Conservation (phyloP, 2,797 vertebrate genomes). For the Enteromius radiatus region DNA sequence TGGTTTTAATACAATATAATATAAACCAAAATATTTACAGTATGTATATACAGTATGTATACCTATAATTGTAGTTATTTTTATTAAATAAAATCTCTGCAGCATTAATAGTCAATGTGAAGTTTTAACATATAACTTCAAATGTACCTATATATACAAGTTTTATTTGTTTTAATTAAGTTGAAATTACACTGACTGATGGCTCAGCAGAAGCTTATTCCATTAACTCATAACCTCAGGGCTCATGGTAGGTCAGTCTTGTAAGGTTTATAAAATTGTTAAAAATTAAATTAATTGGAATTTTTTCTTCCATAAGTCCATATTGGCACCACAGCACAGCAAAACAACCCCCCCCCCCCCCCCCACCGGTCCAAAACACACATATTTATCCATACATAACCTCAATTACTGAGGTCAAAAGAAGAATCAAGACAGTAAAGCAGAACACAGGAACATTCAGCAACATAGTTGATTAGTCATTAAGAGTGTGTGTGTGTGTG, state of each 20-base stretch:
- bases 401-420: slow-evolving; percentile 21
- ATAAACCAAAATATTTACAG: not conserved
- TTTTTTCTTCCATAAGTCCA: not conserved
- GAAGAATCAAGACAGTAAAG: slow-evolving; percentile 28
- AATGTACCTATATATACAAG: too few species aligned
- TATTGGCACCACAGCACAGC: not conserved
- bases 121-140: too few species aligned
- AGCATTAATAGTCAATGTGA: too few species aligned
- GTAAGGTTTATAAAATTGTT: not conserved
- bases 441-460: slow-evolving; percentile 25
- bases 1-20: not conserved
- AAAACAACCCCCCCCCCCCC: not conserved
- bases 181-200: not conserved
- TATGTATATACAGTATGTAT: not conserved
- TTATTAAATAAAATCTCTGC: too few species aligned
- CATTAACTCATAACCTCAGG: not conserved
- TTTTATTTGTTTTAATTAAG: not conserved
- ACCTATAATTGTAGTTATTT: not conserved
- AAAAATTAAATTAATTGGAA: not conserved
- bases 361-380: not conserved
- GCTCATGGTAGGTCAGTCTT: not conserved
- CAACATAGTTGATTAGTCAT: slow-evolving; percentile 26
- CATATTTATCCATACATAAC: not conserved
- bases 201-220: not conserved
- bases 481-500: not conserved